Evolutionary conservation across 1,140 invertebrate genomes (phyloP).

Genomic region (Micrasema minimum): DNA sequence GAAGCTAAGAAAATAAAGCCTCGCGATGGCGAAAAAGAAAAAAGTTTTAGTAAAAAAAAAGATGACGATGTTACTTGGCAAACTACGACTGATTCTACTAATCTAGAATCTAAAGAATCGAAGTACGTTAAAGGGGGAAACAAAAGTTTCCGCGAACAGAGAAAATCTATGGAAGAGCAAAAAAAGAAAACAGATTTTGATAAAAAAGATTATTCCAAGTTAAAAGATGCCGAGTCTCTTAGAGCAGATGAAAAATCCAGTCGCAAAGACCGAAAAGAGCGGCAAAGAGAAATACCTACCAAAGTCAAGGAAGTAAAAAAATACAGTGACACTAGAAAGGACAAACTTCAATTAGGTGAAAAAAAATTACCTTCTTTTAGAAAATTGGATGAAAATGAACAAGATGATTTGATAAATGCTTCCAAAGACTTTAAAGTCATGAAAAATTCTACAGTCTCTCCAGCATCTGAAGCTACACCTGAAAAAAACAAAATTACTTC

Average conservation of each 20-base stretch:
- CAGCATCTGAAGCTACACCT: slow-evolving; percentile 47
- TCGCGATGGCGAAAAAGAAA: slow-evolving; percentile 64
- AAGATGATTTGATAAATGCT: slow-evolving; percentile 50
- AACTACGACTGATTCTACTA: slow-evolving; percentile 10
- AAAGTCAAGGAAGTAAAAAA: slow-evolving; percentile 61
- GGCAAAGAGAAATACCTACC: slow-evolving; percentile 61
- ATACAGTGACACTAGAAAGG: slow-evolving; percentile 64
- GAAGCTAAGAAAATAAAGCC: slow-evolving; percentile 65
- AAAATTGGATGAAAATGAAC: slow-evolving; percentile 43
- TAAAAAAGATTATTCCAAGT: slow-evolving; percentile 62
- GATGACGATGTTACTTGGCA: slow-evolving; percentile 60
- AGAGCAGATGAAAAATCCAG: slow-evolving; percentile 55
- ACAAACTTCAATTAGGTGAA: slow-evolving; percentile 59
- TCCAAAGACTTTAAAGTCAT: slow-evolving; percentile 36
- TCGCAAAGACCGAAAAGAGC: slow-evolving; percentile 61
- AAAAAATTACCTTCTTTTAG: slow-evolving; percentile 37
- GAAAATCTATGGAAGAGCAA: slow-evolving; percentile 55
- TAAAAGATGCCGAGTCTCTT: slow-evolving; percentile 55
- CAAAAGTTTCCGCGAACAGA: slow-evolving; percentile 61
- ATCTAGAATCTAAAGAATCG: slow-evolving; percentile 40
- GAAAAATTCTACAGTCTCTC: slow-evolving; percentile 32
- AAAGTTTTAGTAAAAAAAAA: slow-evolving; percentile 59
- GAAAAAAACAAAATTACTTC: slow-evolving; percentile 24
- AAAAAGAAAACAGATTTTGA: slow-evolving; percentile 57
- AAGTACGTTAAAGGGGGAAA: slow-evolving; percentile 50